Conservation (phyloP, 2,888 invertebrate genomes). For the Melanargia galathea region DNA sequence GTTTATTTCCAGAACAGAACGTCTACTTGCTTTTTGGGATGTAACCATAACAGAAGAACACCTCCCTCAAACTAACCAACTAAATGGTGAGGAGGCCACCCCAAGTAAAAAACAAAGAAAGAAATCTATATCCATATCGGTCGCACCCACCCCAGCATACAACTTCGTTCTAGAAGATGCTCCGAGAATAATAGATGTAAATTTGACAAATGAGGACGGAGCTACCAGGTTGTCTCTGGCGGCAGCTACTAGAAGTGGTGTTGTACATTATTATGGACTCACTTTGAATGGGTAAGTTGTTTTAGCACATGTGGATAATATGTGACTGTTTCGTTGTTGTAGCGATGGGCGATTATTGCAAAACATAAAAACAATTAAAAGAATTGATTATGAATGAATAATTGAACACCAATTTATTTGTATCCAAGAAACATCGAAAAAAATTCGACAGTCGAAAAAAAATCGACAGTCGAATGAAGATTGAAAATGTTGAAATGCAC, state of each 20-base stretch:
- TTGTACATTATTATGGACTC: conserved; percentile 89
- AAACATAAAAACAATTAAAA: too few relatives aligned
- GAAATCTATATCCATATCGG: conserved; percentile 51
- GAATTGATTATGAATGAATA: too few relatives aligned
- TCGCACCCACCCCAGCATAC: conserved; percentile 62
- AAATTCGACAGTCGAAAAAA: too few relatives aligned
- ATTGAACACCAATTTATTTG: too few relatives aligned
- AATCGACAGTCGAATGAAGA: too few relatives aligned
- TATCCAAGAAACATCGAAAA: too few relatives aligned
- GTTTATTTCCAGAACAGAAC: conserved; percentile 61
- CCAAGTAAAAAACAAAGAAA: conserved; percentile 64
- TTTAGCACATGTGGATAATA: neutral
- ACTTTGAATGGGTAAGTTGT: conserved; percentile 86
- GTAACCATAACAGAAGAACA: conserved; percentile 63
- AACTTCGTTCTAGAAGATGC: conserved; percentile 88
- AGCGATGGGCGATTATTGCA: too few relatives aligned
- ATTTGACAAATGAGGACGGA: conserved; percentile 76
- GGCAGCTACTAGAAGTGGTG: conserved; percentile 88
- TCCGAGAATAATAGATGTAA: conserved; percentile 75
- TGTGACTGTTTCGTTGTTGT: too few relatives aligned
- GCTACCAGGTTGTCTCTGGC: conserved; percentile 70
- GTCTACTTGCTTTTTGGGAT: conserved; percentile 76
- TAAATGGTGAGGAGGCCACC: conserved; percentile 57
- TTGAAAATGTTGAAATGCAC: too few relatives aligned
- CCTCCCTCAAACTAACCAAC: conserved; percentile 48